Evolutionary conservation across 2,797 vertebrate genomes (phyloP), one percentile per base, ranked within the genome.

Genomic region (Pygocentrus nattereri): DNA sequence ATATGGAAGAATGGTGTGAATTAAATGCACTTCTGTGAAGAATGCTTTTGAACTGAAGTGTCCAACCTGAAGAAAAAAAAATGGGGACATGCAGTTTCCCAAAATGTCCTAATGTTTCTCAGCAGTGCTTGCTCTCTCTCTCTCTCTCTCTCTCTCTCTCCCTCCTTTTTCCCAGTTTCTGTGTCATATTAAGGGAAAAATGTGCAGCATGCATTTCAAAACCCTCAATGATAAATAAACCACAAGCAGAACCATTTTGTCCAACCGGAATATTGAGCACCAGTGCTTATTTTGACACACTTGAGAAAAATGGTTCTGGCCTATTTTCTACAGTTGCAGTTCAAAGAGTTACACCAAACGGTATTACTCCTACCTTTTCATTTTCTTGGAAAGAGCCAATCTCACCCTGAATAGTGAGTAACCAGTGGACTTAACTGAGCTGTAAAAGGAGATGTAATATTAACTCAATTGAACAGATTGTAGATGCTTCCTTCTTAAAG

Each of bases 311-410:
- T 30, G 19, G 49, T 30, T 34, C 5, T 4, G 41, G 62, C 41
- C 74, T 72, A 67, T 82, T 78, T 82, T 82, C 80, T 68, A 78
- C 58, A 72, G 58, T 47, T 38, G 52, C 74, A 61, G 38, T 81
- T 81, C 68, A 81, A 81, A 72, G 68, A 67, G 31, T 73, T 78
- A 44, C 23, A 52, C 8, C 54, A 62, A 54, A 52, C n/a, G 19
- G 49, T 21, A 70, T 73, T 8, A 31, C 5, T 5, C 21, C 64
- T 50, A 15, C 44, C 31, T 30, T 82, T 68, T 71, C 47, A 71
- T 18, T 50, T 69, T 52, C 19, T 18, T 12, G 59, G 67, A 67
- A 31, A 52, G 62, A 27, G 56, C 78, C 81, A 68, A 74, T 74
- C 56, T 58, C 76, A 23, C 56, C 30, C 49, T 50, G 76, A 25